Evolutionary conservation across 2,113 vertebrate species (phyloP).

Genomic region (Marmota monax): DNA sequence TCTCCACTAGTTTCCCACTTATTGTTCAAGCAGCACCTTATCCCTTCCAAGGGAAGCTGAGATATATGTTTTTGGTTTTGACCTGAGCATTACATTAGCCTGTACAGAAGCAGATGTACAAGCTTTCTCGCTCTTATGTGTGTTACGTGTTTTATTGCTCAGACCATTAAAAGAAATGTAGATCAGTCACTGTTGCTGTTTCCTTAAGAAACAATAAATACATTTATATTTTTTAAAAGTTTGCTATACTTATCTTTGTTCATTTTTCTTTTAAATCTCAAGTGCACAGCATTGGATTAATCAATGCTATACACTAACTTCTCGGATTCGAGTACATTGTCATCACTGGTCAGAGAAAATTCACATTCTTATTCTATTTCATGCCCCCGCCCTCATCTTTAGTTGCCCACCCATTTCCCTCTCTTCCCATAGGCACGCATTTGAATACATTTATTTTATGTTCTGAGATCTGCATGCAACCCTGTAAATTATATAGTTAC

Average conservation of each 20-base stretch:
- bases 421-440: neutral
- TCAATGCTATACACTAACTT: neutral
- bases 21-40: neutral
- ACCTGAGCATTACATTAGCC: neutral
- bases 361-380: neutral
- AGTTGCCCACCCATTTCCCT: neutral
- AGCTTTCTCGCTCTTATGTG: neutral
- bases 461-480: neutral
- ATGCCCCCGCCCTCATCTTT: neutral
- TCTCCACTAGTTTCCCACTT: neutral
- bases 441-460: neutral
- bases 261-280: neutral
- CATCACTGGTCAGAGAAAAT: neutral
- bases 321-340: neutral
- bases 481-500: neutral
- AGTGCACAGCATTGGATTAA: neutral
- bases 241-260: neutral
- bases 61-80: constrained; percentile 29
- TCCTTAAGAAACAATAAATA: neutral
- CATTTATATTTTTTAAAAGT: neutral
- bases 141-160: neutral
- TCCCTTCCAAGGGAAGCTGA: constrained; percentile 33
- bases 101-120: neutral
- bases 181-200: neutral
- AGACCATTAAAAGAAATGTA: neutral